Conservation (phyloP, 1,140 invertebrate genomes). For the Ostrea denselamellosa region DNA sequence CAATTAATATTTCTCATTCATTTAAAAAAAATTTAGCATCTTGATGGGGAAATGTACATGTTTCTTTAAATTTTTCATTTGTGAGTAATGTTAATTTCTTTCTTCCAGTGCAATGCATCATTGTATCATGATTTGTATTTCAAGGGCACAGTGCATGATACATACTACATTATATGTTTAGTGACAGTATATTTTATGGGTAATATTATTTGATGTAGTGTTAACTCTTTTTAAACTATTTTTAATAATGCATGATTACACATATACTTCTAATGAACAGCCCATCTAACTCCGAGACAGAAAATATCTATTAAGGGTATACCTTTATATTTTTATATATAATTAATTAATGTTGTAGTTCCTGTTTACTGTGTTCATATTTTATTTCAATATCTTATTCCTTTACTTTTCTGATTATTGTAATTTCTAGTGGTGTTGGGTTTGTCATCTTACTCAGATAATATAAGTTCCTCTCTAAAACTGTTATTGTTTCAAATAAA, state of each 20-base stretch:
- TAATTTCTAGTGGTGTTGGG: neutral
- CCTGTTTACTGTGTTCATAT: neutral
- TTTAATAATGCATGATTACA: neutral
- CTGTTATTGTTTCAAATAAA: neutral
- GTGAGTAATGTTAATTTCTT: neutral
- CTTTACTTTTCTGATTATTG: neutral
- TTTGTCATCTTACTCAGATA: conserved; percentile 14
- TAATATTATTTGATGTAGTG: neutral
- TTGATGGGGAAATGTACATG: too few relatives aligned
- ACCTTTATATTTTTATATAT: neutral
- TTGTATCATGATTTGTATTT: conserved; percentile 3
- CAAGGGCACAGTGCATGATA: conserved; percentile 3
- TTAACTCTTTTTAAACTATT: neutral
- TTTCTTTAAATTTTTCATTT: too few relatives aligned
- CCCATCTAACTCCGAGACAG: neutral
- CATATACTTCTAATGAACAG: neutral
- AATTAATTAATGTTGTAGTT: neutral
- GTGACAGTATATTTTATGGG: neutral
- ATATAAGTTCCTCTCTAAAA: neutral
- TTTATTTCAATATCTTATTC: neutral
- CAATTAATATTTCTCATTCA: neutral
- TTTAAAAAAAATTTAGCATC: too few relatives aligned
- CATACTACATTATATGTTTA: neutral
- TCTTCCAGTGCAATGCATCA: conserved; percentile 11
- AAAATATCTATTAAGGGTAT: neutral